Evolutionary conservation across 2,113 vertebrate species (phyloP).

Genomic region (Corythornis vintsioides): DNA sequence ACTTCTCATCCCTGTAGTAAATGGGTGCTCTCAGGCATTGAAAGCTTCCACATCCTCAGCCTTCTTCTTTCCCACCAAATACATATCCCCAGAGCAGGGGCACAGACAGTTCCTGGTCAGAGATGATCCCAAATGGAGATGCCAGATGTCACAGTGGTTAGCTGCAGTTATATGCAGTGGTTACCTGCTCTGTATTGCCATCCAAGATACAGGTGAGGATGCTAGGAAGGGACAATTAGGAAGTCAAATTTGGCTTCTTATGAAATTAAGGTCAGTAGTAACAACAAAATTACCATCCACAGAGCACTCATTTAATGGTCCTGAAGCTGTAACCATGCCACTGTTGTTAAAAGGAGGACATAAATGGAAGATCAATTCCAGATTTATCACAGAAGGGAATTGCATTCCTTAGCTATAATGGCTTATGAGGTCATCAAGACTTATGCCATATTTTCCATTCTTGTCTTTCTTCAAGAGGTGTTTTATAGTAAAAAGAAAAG

Average conservation of each 20-base stretch:
- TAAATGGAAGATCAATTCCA: slow-evolving; percentile 57
- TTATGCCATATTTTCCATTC: slow-evolving; percentile 2
- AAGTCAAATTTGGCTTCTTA: background rate
- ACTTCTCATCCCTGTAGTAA: background rate
- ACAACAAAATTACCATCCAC: background rate
- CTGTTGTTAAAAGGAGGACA: background rate
- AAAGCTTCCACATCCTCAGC: background rate
- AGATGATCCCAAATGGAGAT: background rate
- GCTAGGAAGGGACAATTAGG: background rate
- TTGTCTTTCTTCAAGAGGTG: slow-evolving; percentile 45
- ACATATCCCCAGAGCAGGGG: accelerated
- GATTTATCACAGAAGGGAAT: slow-evolving; percentile 33
- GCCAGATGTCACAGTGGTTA: background rate
- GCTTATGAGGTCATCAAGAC: slow-evolving; percentile 38
- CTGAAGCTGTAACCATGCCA: background rate
- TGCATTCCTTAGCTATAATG: slow-evolving; percentile 47
- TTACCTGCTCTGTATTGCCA: background rate
- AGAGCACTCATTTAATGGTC: background rate
- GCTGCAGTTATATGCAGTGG: background rate
- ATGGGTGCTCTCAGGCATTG: accelerated
- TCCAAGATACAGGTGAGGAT: background rate
- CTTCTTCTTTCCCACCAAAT: accelerated
- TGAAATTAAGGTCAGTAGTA: background rate
- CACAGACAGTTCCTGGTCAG: background rate
- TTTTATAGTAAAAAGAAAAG: slow-evolving; percentile 39